Base-by-base conservation (phyloP, 2,113 vertebrate genomes). In the Riparia riparia region DNA sequence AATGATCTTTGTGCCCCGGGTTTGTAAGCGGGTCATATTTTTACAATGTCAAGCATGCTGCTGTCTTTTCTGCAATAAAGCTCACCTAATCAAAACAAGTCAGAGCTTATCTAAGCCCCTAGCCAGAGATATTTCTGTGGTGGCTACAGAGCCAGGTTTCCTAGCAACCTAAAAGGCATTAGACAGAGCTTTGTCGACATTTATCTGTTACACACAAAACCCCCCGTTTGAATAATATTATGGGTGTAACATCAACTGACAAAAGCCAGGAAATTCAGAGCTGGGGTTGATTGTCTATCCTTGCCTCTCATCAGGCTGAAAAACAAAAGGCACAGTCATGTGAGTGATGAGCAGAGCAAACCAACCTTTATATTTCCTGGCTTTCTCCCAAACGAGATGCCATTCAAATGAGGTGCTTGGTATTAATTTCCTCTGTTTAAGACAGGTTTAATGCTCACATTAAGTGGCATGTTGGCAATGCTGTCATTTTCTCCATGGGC, bases 161-260 rank as follows among this genome's bases (percentile, higher is more conserved):
- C 97, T 98, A 98, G 98, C 98, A 98, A 98, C 98, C 86, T 89
- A 61, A 44, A 96, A 96, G 95, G 88, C 94, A 94, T 96, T 92
- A 96, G 51, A 51, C 89, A 88, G 78, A 42, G 88, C 76, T 89
- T 92, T 92, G 97, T 96, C 56, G 88, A 92, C 96, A 61, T 95
- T 96, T 96, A 89, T 89, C 95, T 91, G 86, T 92, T 84, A 94
- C 95, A 92, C 60, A 89, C 66, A 92, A 82, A 86, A 24, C 41
- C 29, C 89, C 63, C 64, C 5, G 20, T 89, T 95, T 86, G 90
- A 96, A 95, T 94, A 91, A 93, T 93, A 83, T 84, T 90, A 95
- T 80, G 58, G 93, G 94, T 85, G 82, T 71, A 44, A 83, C 90
- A 96, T 82, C 86, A 61, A 16, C 44, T 42, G 85, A 91, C 78